Evolutionary conservation across 2,888 invertebrate species (phyloP).

Genomic region (Zygothrica quintamaculata): DNA sequence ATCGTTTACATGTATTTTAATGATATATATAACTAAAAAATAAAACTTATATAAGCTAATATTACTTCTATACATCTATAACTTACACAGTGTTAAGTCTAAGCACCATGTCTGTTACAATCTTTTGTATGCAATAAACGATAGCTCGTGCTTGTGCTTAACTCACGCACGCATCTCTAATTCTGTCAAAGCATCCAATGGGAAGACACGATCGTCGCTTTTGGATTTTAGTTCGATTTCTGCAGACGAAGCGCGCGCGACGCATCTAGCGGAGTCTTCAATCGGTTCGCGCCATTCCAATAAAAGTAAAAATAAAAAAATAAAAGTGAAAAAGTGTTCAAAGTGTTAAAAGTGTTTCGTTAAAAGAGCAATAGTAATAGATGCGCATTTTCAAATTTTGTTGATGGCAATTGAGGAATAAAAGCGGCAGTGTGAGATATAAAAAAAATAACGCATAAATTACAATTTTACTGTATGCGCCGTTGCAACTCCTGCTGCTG

Average conservation of each 20-base stretch:
- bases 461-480: conserved; percentile 23
- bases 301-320: conserved; percentile 27
- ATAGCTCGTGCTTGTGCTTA: conserved; percentile 2
- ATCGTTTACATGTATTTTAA: too few species aligned
- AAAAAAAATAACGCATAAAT: conserved; percentile 45
- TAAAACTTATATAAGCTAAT: background rate
- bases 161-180: conserved; percentile 34
- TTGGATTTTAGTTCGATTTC: conserved; percentile 63
- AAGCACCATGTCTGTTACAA: too few species aligned
- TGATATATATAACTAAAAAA: background rate
- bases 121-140: background rate
- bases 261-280: conserved; percentile 14
- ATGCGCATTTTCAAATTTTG: conserved; percentile 1
- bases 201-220: conserved; percentile 50
- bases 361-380: conserved; percentile 25
- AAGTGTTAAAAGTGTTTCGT: conserved; percentile 2
- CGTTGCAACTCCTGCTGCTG: too few species aligned
- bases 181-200: conserved; percentile 43
- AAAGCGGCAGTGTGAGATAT: conserved; percentile 6
- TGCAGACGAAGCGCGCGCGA: conserved; percentile 54
- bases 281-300: conserved; percentile 27
- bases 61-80: too few species aligned
- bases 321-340: conserved; percentile 7
- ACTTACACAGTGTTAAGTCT: too few species aligned
- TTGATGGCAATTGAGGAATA: background rate